Conservation (phyloP, 2,113 vertebrate species). For the Barnardius zonarius region DNA sequence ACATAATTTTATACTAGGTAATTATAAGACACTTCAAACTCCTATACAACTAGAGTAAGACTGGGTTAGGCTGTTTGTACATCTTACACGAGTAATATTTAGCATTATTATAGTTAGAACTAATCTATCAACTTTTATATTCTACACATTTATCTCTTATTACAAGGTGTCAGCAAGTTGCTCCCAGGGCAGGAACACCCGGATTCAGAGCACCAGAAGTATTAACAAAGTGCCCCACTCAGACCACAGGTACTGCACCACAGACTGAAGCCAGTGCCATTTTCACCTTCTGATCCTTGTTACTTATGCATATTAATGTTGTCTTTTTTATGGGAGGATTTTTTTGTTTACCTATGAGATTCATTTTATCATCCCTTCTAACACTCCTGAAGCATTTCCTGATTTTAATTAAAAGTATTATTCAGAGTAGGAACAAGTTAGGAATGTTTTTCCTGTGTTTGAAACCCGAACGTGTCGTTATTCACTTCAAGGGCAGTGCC, state of each 20-base stretch:
- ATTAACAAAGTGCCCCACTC: slow-evolving; percentile 91
- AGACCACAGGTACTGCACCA: slow-evolving; percentile 84
- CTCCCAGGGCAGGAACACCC: slow-evolving; percentile 93
- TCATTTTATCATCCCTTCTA: background rate
- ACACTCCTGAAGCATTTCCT: slow-evolving; percentile 27
- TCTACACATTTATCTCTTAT: background rate
- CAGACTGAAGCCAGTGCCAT: background rate
- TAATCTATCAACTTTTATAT: background rate
- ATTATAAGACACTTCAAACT: background rate
- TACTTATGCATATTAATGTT: background rate
- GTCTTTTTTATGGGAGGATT: background rate
- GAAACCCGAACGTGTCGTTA: background rate
- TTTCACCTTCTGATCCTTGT: background rate
- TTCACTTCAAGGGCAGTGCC: background rate
- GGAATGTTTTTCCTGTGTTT: background rate
- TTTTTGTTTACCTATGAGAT: background rate
- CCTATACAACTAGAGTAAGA: background rate
- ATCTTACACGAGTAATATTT: background rate
- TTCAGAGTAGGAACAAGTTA: background rate
- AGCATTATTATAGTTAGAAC: background rate
- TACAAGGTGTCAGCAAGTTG: slow-evolving; percentile 87
- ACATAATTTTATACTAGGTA: background rate
- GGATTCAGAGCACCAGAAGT: slow-evolving; percentile 97
- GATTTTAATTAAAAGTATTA: slow-evolving; percentile 38
- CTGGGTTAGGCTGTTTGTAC: background rate